Conservation (phyloP, 2,888 invertebrate genomes). For the Drosophila prostipennis region DNA sequence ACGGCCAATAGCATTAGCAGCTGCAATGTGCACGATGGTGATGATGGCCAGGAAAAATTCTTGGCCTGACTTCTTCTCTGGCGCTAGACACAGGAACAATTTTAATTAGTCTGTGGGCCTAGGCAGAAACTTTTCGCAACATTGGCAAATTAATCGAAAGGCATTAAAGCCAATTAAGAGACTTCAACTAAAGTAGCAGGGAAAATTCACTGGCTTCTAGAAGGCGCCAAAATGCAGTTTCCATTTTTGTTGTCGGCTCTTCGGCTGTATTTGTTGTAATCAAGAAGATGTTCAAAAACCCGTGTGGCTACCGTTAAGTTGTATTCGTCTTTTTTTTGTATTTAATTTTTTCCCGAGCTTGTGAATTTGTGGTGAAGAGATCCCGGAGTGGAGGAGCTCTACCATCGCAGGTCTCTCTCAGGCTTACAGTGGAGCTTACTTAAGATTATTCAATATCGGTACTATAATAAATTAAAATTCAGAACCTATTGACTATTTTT, state of each 20-base stretch:
- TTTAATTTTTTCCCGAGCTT: not conserved
- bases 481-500: too few relatives aligned
- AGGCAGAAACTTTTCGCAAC: conserved; percentile 52
- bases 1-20: conserved; percentile 19
- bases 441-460: too few relatives aligned
- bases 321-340: conserved; percentile 8
- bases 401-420: not conserved
- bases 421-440: not conserved
- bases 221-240: conserved; percentile 46
- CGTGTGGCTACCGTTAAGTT: conserved; percentile 21
- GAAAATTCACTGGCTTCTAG: conserved; percentile 10
- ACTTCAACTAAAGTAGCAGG: conserved; percentile 21
- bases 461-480: too few relatives aligned
- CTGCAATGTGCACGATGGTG: conserved; percentile 11
- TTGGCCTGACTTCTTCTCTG: conserved; percentile 26
- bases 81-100: conserved; percentile 57
- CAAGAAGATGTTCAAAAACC: conserved; percentile 42
- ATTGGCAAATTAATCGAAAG: conserved; percentile 75
- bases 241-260: conserved; percentile 7
- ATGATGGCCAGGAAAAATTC: conserved; percentile 8
- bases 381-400: not conserved
- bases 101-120: conserved; percentile 70
- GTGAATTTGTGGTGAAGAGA: not conserved
- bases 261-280: conserved; percentile 51
- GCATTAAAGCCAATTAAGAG: conserved; percentile 75